Evolutionary conservation across 2,113 vertebrate species (phyloP).

Genomic region (Syngnathus typhle): DNA sequence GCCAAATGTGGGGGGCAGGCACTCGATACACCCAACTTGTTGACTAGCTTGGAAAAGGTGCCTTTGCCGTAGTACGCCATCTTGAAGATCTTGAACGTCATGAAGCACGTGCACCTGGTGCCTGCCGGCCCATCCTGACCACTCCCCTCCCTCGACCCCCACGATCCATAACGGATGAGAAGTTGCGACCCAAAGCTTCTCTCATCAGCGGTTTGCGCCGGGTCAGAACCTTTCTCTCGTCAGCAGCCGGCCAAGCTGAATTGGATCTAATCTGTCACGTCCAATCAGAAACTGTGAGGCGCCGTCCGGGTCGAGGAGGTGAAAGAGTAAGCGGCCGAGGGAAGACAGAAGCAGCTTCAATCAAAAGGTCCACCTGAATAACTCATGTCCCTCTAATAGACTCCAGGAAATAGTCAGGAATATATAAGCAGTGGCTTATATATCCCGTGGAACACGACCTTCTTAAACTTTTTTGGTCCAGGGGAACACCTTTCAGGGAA

Average conservation of each 20-base stretch:
- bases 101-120: background rate
- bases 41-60: background rate
- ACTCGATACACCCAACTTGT: background rate
- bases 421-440: conserved; percentile 47
- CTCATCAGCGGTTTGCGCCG: conserved; percentile 28
- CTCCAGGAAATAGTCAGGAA: conserved; percentile 64
- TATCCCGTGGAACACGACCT: conserved; percentile 19
- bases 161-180: conserved; percentile 44
- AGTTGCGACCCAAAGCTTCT: conserved; percentile 14
- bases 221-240: conserved; percentile 31
- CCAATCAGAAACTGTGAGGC: conserved; percentile 38
- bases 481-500: background rate
- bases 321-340: conserved; percentile 6
- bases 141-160: background rate
- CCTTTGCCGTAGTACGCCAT: background rate
- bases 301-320: conserved; percentile 30
- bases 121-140: background rate
- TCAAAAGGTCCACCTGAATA: conserved; percentile 61
- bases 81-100: background rate
- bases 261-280: conserved; percentile 48
- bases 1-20: no score
- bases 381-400: conserved; percentile 68
- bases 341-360: conserved; percentile 49
- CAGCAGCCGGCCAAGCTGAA: conserved; percentile 7
- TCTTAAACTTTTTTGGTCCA: background rate